These are phyloP conservation scores for Pantherophis vulpinus DNA, from an alignment of 2,797 vertebrate genomes.

Conservation along the genomic window DNA sequence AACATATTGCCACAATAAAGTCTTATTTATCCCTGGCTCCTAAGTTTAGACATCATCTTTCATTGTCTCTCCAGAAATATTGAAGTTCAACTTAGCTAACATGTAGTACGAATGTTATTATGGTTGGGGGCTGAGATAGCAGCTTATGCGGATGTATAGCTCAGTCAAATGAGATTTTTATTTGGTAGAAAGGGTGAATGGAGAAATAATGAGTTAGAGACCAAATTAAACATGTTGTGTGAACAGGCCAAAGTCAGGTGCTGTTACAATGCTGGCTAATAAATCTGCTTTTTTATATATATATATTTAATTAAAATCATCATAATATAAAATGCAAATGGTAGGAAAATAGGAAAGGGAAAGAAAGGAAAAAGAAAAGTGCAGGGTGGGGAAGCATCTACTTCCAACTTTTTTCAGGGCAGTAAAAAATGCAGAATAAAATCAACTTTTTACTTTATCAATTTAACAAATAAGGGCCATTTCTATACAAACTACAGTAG, in stretches of 20 bases:
- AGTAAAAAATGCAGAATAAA: neutral
- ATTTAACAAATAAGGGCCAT: neutral
- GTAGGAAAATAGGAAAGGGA: neutral
- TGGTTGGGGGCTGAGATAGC: neutral
- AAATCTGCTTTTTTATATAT: neutral
- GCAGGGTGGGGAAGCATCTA: rapidly evolving
- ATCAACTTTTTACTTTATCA: neutral
- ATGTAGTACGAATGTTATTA: neutral
- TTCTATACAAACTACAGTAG: neutral
- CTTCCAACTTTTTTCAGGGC: neutral
- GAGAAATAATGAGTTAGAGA: neutral
- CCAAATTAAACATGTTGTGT: neutral
- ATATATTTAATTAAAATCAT: neutral
- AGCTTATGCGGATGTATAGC: neutral
- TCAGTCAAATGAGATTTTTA: neutral
- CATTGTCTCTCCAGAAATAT: neutral
- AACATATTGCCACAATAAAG: slow-evolving; percentile 15
- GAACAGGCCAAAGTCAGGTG: neutral
- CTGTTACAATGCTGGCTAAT: neutral
- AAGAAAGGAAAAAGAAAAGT: neutral
- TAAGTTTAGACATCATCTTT: slow-evolving; percentile 17
- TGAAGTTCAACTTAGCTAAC: neutral
- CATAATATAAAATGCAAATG: neutral
- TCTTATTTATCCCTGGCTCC: slow-evolving; percentile 15
- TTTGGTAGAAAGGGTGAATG: neutral